A percentile compares a stretch with the other conserved stretches of the same genome.
phyloP scores from a whole-genome alignment of 2,113 vertebrate species.

The Ondatra zibethicus region DNA sequence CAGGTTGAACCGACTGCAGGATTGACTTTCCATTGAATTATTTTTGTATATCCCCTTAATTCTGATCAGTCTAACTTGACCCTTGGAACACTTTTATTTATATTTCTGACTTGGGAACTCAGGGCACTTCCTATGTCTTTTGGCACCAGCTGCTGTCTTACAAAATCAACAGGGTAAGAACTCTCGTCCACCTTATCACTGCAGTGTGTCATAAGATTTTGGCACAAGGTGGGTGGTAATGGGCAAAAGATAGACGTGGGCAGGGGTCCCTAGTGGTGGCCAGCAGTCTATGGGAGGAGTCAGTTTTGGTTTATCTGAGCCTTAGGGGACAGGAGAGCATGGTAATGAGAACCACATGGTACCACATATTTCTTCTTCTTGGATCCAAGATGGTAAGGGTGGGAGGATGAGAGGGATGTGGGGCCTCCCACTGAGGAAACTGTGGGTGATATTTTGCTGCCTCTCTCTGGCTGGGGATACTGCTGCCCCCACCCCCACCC shows the following conservation, averaged over 20 bases:
- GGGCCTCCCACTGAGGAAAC: slow-evolving; percentile 77
- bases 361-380: slow-evolving; percentile 81
- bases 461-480: slow-evolving; percentile 20
- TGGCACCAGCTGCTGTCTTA: slow-evolving; percentile 65
- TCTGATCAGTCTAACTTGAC: slow-evolving; percentile 53
- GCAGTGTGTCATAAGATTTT: slow-evolving; percentile 65
- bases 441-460: slow-evolving; percentile 63
- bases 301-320: slow-evolving; percentile 81
- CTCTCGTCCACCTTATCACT: slow-evolving; percentile 59
- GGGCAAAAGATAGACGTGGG: slow-evolving; percentile 73
- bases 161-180: slow-evolving; percentile 35
- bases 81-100: slow-evolving; percentile 46
- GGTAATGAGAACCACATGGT: slow-evolving; percentile 83
- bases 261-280: slow-evolving; percentile 72
- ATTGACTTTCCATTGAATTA: slow-evolving; percentile 23
- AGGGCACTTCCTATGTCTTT: slow-evolving; percentile 61
- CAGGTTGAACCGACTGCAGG: neutral
- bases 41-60: slow-evolving; percentile 50
- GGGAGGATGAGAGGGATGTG: slow-evolving; percentile 77
- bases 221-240: slow-evolving; percentile 77
- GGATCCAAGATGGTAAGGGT: slow-evolving; percentile 81
- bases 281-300: slow-evolving; percentile 75
- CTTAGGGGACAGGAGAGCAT: slow-evolving; percentile 77
- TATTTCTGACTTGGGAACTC: slow-evolving; percentile 61
- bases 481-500: slow-evolving; percentile 38